Percentiles rank a stretch among this genome's conserved stretches.
These are phyloP conservation scores for Carduelis carduelis DNA, from an alignment of 2,797 vertebrate species.

Conservation along the genomic window DNA sequence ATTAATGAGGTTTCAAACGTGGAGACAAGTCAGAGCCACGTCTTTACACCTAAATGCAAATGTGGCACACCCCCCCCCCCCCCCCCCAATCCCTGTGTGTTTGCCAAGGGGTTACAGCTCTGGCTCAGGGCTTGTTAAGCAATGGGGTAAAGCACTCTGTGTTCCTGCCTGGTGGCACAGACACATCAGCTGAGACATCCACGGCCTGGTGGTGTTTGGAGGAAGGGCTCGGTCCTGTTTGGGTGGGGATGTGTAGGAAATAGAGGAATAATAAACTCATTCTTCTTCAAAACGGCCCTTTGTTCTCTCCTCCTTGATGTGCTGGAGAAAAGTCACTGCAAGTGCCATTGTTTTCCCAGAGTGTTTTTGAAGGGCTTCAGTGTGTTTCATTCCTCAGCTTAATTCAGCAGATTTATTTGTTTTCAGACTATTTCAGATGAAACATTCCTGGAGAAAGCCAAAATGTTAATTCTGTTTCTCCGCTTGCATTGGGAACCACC, in stretches of 20 bases:
- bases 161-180: not conserved
- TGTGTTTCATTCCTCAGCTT: not conserved
- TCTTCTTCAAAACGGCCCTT: not conserved
- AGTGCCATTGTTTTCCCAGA: constrained; percentile 33
- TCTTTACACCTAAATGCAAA: constrained; percentile 28
- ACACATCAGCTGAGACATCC: not conserved
- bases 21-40: constrained; percentile 29
- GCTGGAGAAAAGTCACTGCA: not conserved
- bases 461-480: not conserved
- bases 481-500: not conserved
- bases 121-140: not conserved
- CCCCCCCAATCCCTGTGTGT: rapidly evolving
- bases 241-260: not conserved
- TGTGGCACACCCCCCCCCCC: not conserved
- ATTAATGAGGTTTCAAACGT: not conserved
- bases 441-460: not conserved
- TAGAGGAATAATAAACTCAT: constrained; percentile 9
- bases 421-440: not conserved
- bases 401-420: not conserved
- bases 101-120: not conserved
- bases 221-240: not conserved
- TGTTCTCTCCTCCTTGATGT: constrained; percentile 23
- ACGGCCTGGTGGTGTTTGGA: not conserved
- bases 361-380: constrained; percentile 4
- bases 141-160: not conserved